phyloP scores from a whole-genome alignment of 2,113 vertebrate species.

The Rhegmatorhina hoffmannsi region DNA sequence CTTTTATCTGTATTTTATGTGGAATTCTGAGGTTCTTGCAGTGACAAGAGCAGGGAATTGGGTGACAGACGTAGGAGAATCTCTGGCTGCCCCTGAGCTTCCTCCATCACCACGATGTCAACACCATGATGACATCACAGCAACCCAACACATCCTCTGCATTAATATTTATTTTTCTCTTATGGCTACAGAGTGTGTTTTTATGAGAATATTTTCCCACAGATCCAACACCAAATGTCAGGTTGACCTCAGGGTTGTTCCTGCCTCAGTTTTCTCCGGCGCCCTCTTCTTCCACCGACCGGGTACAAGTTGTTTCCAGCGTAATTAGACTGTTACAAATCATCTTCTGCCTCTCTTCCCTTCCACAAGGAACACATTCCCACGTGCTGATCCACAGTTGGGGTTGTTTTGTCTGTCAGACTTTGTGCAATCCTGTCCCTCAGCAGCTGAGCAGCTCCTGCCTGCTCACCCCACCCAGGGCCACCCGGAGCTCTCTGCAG shows the following conservation, averaged over 20 bases:
- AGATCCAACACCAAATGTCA: constrained; percentile 44
- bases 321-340: not conserved
- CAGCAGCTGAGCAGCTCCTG: not conserved
- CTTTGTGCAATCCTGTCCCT: not conserved
- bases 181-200: not conserved
- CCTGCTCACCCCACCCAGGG: not conserved
- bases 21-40: not conserved
- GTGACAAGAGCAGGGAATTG: not conserved
- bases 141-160: not conserved
- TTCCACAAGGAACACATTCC: not conserved
- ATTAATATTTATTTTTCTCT: not conserved
- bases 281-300: not conserved
- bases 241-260: constrained; percentile 34
- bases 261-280: not conserved
- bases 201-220: constrained; percentile 3
- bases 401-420: not conserved
- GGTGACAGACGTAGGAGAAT: not conserved
- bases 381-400: not conserved
- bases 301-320: constrained; percentile 36
- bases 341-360: not conserved
- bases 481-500: not conserved
- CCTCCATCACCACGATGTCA: not conserved
- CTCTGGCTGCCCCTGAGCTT: not conserved
- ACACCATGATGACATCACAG: not conserved
- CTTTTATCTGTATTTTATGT: too few relatives aligned